phyloP scores from a whole-genome alignment of 92 coral and sea anemone species.

The Siderastrea radians region DNA sequence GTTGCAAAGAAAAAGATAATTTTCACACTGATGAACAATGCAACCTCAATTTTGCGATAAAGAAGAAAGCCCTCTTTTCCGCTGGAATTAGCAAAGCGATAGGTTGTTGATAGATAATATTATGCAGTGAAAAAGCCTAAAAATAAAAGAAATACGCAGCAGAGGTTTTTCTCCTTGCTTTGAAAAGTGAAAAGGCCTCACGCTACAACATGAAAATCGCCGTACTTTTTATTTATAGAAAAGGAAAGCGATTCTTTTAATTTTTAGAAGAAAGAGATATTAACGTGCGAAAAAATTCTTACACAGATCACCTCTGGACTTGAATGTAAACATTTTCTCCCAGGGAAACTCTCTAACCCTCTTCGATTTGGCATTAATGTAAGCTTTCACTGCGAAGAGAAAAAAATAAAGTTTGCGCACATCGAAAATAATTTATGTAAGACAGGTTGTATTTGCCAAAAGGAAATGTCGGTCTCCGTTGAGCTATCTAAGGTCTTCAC shows the following conservation, averaged over 20 bases:
- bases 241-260: neutral
- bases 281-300: constrained; percentile 15
- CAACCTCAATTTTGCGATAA: neutral
- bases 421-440: too few species aligned
- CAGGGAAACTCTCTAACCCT: neutral
- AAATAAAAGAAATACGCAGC: neutral
- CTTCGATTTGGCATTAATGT: neutral
- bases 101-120: constrained; percentile 8
- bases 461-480: neutral
- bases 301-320: neutral
- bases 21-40: constrained; percentile 12
- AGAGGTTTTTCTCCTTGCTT: too few species aligned
- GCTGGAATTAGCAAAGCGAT: constrained; percentile 6
- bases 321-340: constrained; percentile 2
- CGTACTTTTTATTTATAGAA: neutral
- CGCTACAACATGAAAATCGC: neutral
- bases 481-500: neutral
- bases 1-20: neutral
- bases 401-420: neutral
- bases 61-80: neutral
- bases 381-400: neutral
- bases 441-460: too few species aligned
- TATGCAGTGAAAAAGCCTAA: neutral
- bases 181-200: neutral
- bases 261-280: neutral